These are phyloP conservation scores for Palloptera scutellata DNA, from an alignment of 2,888 invertebrate genomes.

Conservation along the genomic window DNA sequence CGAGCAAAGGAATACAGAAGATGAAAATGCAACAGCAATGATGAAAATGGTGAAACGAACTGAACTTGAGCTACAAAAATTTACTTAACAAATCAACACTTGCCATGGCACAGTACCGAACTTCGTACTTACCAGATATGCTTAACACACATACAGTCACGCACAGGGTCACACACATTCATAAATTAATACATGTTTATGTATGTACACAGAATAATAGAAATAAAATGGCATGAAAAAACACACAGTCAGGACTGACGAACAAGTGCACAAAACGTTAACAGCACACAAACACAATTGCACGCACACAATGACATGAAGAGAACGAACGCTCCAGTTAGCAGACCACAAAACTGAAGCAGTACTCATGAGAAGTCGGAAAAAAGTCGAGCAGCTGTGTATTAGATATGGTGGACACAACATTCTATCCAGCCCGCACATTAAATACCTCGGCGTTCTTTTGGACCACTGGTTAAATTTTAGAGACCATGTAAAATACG, in stretches of 20 bases:
- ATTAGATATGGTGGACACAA: too few relatives aligned
- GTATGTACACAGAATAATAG: background rate
- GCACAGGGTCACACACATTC: background rate
- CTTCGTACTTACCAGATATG: slow-evolving; percentile 1
- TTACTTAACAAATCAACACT: slow-evolving; percentile 35
- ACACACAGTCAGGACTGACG: slow-evolving; percentile 10
- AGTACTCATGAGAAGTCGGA: too few relatives aligned
- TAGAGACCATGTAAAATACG: too few relatives aligned
- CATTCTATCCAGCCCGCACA: too few relatives aligned
- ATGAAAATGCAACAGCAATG: too few relatives aligned
- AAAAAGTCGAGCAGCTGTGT: too few relatives aligned
- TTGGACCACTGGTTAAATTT: too few relatives aligned
- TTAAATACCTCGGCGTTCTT: too few relatives aligned
- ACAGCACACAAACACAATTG: slow-evolving; percentile 14
- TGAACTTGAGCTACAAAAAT: slow-evolving; percentile 4
- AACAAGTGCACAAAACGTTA: slow-evolving; percentile 21
- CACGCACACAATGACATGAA: slow-evolving; percentile 3
- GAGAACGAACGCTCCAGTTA: background rate
- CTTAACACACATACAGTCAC: slow-evolving; percentile 3
- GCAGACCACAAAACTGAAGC: too few relatives aligned
- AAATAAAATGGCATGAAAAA: slow-evolving; percentile 20
- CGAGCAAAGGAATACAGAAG: too few relatives aligned
- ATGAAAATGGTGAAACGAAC: too few relatives aligned
- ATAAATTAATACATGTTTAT: too few relatives aligned
- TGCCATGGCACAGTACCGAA: slow-evolving; percentile 15